Evolutionary conservation across 2,797 vertebrate species (phyloP), one percentile per base, ranked within the genome.

Genomic region (Allobates femoralis): DNA sequence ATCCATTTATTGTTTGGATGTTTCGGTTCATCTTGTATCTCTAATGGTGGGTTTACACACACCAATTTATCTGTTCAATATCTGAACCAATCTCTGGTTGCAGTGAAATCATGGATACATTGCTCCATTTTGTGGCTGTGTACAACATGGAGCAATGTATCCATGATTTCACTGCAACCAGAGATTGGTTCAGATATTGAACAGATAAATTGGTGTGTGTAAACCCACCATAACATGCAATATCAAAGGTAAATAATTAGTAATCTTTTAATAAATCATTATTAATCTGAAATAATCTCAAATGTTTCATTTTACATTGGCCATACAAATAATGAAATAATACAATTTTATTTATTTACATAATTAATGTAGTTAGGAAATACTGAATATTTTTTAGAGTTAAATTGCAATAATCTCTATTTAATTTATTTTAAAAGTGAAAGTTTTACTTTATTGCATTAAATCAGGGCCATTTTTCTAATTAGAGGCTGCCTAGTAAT

Each of bases 401-500:
- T 16, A 71, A 71, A 71, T 71, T n/a, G 23, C 23, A 46, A 15
- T 73, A 73, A 46, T 73, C 37, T 23, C 23, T 6, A 16, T 73
- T 46, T 50, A 73, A 46, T 23, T 14, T 16, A 16, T 73, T 46
- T 50, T 46, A 26, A 73, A 46, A 46, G 41, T 23, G 37, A 46
- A 73, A 73, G 50, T 55, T 77, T 21, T 3, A 55, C 28, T 21
- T 77, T 32, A 56, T 21, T 19, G 5, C 28, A 55, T 21, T 77
- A 56, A 77, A 32, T 77, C 74, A 51, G 50, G 16, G 26, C 19
- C 53, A 78, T 78, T 78, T 55, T 78, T 78, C 55, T 78, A 78
- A 78, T 80, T 80, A 62, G 56, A 21, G 18, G 16, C 58, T 80
- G 32, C 55, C 76, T 60, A 34, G 55, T 46, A 79, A 56, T 56